phyloP scores from a whole-genome alignment of 2,797 vertebrate species.

The Allobates femoralis region DNA sequence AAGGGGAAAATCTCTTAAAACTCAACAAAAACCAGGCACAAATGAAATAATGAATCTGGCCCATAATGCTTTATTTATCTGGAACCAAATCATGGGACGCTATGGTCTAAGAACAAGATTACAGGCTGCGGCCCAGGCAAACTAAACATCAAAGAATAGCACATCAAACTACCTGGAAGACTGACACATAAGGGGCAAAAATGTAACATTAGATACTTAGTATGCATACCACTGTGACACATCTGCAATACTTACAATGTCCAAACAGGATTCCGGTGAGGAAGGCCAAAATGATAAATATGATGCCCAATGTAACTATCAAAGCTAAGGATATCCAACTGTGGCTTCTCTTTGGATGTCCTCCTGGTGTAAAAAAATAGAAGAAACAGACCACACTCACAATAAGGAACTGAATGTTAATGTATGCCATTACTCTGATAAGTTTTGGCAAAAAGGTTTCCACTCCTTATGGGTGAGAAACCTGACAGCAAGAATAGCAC shows the following conservation, averaged over 20 bases:
- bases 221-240: not conserved
- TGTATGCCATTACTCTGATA: not conserved
- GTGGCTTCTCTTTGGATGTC: not conserved
- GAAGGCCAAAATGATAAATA: slow-evolving; percentile 32
- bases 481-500: not conserved
- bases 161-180: not conserved
- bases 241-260: slow-evolving; percentile 51
- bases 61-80: too few species aligned
- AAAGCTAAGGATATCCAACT: slow-evolving; percentile 1
- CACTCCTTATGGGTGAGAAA: not conserved
- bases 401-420: not conserved
- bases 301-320: slow-evolving; percentile 3
- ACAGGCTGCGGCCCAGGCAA: not conserved
- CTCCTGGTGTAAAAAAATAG: not conserved
- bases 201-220: not conserved
- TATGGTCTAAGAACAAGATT: too few species aligned
- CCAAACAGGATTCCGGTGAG: slow-evolving; percentile 30
- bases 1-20: too few species aligned
- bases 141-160: not conserved
- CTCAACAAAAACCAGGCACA: too few species aligned
- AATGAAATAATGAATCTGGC: too few species aligned
- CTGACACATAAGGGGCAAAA: not conserved
- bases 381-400: not conserved
- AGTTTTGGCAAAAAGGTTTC: not conserved
- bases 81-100: too few species aligned